phyloP scores from a whole-genome alignment of 2,888 invertebrate genomes.

The Lacanobia oleracea region DNA sequence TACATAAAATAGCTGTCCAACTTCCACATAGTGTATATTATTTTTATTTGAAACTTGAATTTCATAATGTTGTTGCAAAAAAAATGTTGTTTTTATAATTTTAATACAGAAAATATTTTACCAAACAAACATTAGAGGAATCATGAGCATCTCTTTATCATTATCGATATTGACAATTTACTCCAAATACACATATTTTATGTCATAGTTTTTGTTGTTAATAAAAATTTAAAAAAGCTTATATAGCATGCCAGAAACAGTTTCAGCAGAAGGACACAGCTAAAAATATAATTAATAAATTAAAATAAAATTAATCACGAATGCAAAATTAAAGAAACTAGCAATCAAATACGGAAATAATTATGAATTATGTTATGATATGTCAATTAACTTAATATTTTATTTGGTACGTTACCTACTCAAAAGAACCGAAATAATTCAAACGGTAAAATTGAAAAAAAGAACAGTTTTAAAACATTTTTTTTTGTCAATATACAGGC shows the following conservation, averaged over 20 bases:
- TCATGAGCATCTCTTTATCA: neutral
- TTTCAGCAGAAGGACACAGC: no score
- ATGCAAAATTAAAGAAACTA: neutral
- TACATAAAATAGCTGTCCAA: conserved; percentile 54
- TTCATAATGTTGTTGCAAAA: conserved; percentile 69
- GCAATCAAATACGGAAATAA: conserved; percentile 27
- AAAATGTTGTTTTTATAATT: conserved; percentile 4
- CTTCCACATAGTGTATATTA: conserved; percentile 33
- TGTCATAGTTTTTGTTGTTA: no score
- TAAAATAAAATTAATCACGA: neutral
- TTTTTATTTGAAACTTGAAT: conserved; percentile 36
- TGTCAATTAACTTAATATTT: neutral
- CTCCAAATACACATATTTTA: no score
- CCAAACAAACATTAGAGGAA: no score
- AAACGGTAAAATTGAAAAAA: neutral
- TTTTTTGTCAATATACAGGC: neutral
- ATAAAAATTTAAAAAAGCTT: no score
- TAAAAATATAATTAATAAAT: no score
- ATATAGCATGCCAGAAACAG: no score
- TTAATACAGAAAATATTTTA: neutral
- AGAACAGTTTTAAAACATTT: no score
- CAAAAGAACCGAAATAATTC: neutral
- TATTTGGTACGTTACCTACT: neutral
- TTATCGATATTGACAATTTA: neutral
- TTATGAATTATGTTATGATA: neutral